These are phyloP conservation scores for Erebia aethiops DNA, from an alignment of 2,888 invertebrate genomes.

Conservation along the genomic window DNA sequence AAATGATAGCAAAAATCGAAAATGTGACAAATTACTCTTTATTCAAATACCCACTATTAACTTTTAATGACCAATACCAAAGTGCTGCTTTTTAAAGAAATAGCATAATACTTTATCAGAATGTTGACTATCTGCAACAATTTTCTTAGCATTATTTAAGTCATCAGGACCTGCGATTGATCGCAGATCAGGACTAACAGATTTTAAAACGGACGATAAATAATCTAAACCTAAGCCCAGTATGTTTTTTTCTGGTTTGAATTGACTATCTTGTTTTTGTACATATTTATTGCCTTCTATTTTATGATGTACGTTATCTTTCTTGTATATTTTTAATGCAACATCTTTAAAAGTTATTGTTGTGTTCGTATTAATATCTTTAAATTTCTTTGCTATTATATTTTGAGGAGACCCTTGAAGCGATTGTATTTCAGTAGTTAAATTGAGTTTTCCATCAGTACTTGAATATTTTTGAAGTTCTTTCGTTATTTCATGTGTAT, in stretches of 20 bases:
- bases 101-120: constrained; percentile 45
- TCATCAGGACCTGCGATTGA: constrained; percentile 44
- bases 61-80: background rate
- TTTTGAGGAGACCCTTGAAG: background rate
- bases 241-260: background rate
- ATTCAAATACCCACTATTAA: background rate
- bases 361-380: background rate
- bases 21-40: constrained; percentile 12
- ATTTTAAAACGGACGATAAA: constrained; percentile 28
- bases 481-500: constrained; percentile 51
- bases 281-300: background rate
- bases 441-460: constrained; percentile 31
- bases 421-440: background rate
- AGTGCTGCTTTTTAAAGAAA: constrained; percentile 42
- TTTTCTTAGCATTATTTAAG: constrained; percentile 47
- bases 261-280: background rate
- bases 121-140: constrained; percentile 53
- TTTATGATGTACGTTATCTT: constrained; percentile 1
- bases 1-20: background rate
- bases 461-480: constrained; percentile 46
- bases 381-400: background rate
- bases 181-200: constrained; percentile 30
- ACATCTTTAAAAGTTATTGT: constrained; percentile 2
- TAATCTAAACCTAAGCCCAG: constrained; percentile 1
- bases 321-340: constrained; percentile 1